Percentiles rank a stretch among this genome's conserved stretches.
phyloP scores from a whole-genome alignment of 2,888 invertebrate genomes.

The Odontocerum albicorne region DNA sequence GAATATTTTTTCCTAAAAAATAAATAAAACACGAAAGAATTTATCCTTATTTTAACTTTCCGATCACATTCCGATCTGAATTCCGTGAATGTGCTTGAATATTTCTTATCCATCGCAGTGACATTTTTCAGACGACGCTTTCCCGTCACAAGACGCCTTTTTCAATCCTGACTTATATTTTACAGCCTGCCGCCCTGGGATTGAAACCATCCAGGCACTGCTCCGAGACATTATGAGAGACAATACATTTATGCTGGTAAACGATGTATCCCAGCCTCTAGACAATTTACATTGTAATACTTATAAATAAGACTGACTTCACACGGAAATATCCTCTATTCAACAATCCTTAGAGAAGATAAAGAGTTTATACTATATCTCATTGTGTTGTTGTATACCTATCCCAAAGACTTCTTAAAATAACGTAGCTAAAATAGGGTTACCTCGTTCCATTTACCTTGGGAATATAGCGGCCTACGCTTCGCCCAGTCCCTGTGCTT shows the following conservation, averaged over 20 bases:
- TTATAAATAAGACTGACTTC: slow-evolving; percentile 21
- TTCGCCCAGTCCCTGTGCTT: background rate
- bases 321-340: slow-evolving; percentile 22
- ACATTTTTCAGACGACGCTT: too few relatives aligned
- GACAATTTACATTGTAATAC: slow-evolving; percentile 23
- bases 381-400: background rate
- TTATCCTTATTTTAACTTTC: too few relatives aligned
- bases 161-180: too few relatives aligned
- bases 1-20: too few relatives aligned
- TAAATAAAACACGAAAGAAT: too few relatives aligned
- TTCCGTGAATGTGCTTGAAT: too few relatives aligned
- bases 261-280: slow-evolving; percentile 13
- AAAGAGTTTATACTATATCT: slow-evolving; percentile 26
- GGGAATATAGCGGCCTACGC: background rate
- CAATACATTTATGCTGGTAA: slow-evolving; percentile 15
- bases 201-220: slow-evolving; percentile 11
- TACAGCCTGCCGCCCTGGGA: too few relatives aligned
- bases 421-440: background rate
- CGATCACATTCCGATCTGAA: too few relatives aligned
- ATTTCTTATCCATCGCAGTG: too few relatives aligned
- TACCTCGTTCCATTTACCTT: slow-evolving; percentile 1
- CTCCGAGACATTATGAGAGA: slow-evolving; percentile 17
- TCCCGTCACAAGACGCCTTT: too few relatives aligned
- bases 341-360: slow-evolving; percentile 28
- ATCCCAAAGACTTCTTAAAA: slow-evolving; percentile 1